Evolutionary conservation across 64 coral and sea anemone genomes (phyloP), one percentile per base, ranked within the genome.

Genomic region (Montipora cactus): DNA sequence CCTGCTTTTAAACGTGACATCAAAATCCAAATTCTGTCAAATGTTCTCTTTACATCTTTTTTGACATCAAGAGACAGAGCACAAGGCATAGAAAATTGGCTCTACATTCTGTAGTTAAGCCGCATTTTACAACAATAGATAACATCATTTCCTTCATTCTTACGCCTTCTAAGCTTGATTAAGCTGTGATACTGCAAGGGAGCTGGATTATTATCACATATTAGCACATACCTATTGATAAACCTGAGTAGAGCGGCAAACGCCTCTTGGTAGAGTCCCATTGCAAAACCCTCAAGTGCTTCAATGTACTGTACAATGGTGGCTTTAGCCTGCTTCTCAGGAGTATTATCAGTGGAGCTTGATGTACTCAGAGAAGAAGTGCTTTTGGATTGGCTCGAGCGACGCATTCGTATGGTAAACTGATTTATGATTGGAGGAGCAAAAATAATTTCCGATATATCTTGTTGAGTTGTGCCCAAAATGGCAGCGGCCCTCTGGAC

Each of bases 361-460:
- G 97, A 76, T 22, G 83, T 55, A 50, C 88, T 83, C 19, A 89
- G 49, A 8, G 81, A 77, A 44, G 79, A 81, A 47, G 79, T 15
- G 79, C 87, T 94, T 95, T 87, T 77, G 12, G 88, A 81, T 79
- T 20, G 71, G 59, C 95, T 78, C 16, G 79, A 78, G 14, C 91
- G 89, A 12, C 96, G 88, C 89, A 97, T 88, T 77, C 95, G 79
- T 47, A 96, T 94, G 11, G 92, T 84, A 58, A 96, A 96, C 75
- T 99, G 98, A 93, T 94, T 99, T 47, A 99, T 77, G 72, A 93
- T 66, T 13, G 98, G 98, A 78, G 98, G 98, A 18, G 98, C 98
- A 92, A 99, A 99, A 80, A 99, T 96, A 48, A 99, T 94, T 59
- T 99, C 98, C 3, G 95, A 81, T 22, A 99, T 92, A 78, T 99